phyloP scores from a whole-genome alignment of 2,888 invertebrate genomes.

The Plagiodera versicolora region DNA sequence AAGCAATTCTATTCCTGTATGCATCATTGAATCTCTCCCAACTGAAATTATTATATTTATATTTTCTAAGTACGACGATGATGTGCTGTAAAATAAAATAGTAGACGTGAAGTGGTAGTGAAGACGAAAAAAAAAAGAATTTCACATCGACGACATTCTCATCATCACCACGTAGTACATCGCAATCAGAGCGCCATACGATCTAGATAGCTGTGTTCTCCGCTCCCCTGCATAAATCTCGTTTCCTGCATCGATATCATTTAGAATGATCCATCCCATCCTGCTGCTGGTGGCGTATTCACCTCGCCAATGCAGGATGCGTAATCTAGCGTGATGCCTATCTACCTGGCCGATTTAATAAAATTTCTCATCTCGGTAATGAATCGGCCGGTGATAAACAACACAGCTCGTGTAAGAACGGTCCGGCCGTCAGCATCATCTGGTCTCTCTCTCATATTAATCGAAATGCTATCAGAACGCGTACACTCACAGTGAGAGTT shows the following conservation, averaged over 20 bases:
- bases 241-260: constrained; percentile 1
- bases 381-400: constrained; percentile 47
- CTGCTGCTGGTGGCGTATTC: not conserved
- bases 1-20: no score
- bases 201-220: constrained; percentile 1
- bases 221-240: not conserved
- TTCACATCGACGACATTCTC: not conserved
- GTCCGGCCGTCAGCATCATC: constrained; percentile 43
- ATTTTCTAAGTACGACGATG: no score
- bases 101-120: no score
- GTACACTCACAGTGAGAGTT: constrained; percentile 21
- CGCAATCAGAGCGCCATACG: not conserved
- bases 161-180: not conserved
- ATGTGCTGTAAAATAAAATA: no score
- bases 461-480: constrained; percentile 48
- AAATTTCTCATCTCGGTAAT: constrained; percentile 36
- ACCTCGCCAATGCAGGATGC: constrained; percentile 4
- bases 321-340: constrained; percentile 18
- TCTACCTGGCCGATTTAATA: constrained; percentile 20
- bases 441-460: constrained; percentile 52
- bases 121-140: no score
- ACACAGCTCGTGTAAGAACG: constrained; percentile 41
- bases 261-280: not conserved
- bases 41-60: no score
- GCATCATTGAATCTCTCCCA: no score